phyloP scores from a whole-genome alignment of 2,888 invertebrate species.

The Chrysomela aeneicollis region DNA sequence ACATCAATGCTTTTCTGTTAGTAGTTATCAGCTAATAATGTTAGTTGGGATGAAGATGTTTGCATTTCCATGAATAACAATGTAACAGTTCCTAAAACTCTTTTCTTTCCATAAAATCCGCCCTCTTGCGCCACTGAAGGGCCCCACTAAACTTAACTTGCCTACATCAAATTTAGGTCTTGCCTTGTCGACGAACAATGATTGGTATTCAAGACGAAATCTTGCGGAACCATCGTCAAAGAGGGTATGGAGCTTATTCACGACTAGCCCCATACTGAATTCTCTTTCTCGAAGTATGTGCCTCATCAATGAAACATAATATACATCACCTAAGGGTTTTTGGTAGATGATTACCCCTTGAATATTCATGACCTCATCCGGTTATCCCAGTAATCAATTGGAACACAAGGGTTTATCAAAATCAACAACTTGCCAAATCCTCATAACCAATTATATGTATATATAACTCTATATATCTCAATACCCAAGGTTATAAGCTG shows the following conservation, averaged over 20 bases:
- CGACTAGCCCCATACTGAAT: slow-evolving; percentile 15
- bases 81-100: no score
- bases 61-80: no score
- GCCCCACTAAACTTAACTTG: no score
- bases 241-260: slow-evolving; percentile 21
- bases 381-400: slow-evolving; percentile 23
- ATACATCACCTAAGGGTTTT: slow-evolving; percentile 26
- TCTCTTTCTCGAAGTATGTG: slow-evolving; percentile 21
- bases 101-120: no score
- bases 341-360: slow-evolving; percentile 16
- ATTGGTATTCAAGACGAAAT: neutral
- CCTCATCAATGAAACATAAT: slow-evolving; percentile 27
- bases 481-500: no score
- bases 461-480: no score
- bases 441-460: no score
- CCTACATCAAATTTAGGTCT: no score
- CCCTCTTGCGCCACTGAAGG: no score
- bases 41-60: no score
- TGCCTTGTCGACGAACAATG: neutral
- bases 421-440: slow-evolving; percentile 7
- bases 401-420: slow-evolving; percentile 13
- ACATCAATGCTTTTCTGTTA: no score
- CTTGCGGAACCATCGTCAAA: slow-evolving; percentile 1
- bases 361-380: slow-evolving; percentile 29
- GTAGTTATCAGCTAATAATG: no score